Conservation (phyloP, 1,140 invertebrate genomes). For the Sitophilus oryzae region DNA sequence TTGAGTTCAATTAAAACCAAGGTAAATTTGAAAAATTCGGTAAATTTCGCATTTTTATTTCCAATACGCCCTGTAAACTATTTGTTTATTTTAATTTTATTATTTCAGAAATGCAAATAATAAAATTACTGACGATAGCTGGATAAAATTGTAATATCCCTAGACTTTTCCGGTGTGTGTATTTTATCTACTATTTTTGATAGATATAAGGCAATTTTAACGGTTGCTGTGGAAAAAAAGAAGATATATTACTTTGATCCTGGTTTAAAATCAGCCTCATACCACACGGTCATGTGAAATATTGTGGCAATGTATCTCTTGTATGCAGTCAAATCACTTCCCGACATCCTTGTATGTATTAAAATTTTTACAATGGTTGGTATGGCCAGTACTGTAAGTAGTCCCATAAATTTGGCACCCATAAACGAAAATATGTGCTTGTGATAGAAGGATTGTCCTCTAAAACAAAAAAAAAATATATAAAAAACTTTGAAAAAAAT, state of each 20-base stretch:
- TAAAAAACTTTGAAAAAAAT: neutral
- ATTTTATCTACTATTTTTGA: too few relatives aligned
- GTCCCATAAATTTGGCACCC: conserved; percentile 54
- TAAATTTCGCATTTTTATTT: too few relatives aligned
- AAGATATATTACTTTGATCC: conserved; percentile 40
- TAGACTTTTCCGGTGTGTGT: neutral
- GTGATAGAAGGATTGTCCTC: conserved; percentile 59
- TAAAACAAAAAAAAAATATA: conserved; percentile 32
- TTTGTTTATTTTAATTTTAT: too few relatives aligned
- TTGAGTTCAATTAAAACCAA: too few relatives aligned
- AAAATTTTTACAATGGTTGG: conserved; percentile 59
- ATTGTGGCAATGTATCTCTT: conserved; percentile 69
- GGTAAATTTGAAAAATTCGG: too few relatives aligned
- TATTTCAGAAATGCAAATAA: too few relatives aligned
- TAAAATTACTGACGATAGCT: too few relatives aligned
- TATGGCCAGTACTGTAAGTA: conserved; percentile 57
- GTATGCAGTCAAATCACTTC: conserved; percentile 58
- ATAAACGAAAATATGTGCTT: conserved; percentile 55
- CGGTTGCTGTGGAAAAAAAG: too few relatives aligned
- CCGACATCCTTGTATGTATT: conserved; percentile 59
- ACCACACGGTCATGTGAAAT: conserved; percentile 70
- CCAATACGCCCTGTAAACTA: too few relatives aligned
- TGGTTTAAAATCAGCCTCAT: conserved; percentile 54
- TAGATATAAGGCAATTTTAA: too few relatives aligned
- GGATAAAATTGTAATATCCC: too few relatives aligned